These are phyloP conservation scores for Phycodurus eques DNA, from an alignment of 2,113 vertebrate species.

Conservation along the genomic window DNA sequence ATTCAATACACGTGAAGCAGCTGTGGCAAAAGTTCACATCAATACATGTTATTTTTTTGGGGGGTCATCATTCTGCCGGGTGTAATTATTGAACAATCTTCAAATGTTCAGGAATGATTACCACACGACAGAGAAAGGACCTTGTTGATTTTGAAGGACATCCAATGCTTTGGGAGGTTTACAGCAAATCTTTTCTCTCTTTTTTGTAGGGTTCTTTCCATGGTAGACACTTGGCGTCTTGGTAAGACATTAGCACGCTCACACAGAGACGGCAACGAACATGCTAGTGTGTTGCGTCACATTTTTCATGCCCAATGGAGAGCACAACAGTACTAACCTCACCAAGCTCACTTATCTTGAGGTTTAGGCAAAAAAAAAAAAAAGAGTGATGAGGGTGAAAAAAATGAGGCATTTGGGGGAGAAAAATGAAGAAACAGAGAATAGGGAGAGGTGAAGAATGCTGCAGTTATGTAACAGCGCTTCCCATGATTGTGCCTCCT, in stretches of 20 bases:
- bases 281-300: conserved; percentile 30
- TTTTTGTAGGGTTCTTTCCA: conserved; percentile 81
- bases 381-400: too few species aligned
- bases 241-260: conserved; percentile 69
- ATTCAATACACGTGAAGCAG: background rate
- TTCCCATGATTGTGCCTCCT: background rate
- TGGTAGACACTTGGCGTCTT: conserved; percentile 74
- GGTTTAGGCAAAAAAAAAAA: background rate
- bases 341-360: conserved; percentile 41
- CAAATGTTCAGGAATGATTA: background rate
- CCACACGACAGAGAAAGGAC: background rate
- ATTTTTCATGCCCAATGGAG: too few species aligned
- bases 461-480: conserved; percentile 41
- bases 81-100: too few species aligned
- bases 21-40: background rate
- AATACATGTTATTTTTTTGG: background rate
- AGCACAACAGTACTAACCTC: conserved; percentile 19
- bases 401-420: too few species aligned
- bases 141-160: background rate
- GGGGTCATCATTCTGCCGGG: background rate
- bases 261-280: background rate
- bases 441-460: conserved; percentile 24
- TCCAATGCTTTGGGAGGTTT: background rate
- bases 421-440: conserved; percentile 7
- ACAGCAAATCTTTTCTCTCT: conserved; percentile 31